Evolutionary conservation across 2,797 vertebrate genomes (phyloP), one percentile per base, ranked within the genome.

Genomic region (Orientallactaga sibirica): DNA sequence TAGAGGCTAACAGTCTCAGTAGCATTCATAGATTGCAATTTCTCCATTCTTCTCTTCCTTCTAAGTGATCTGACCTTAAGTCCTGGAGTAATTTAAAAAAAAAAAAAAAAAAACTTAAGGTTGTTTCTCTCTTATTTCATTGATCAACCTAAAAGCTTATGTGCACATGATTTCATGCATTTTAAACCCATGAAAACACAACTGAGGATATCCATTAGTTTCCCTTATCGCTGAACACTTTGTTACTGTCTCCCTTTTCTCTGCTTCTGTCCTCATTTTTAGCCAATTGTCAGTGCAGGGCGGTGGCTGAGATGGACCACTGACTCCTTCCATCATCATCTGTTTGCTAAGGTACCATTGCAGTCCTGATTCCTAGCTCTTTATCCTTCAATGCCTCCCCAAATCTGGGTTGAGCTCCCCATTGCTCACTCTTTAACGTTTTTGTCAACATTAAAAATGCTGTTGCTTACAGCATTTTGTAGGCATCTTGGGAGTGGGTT

Each of bases 51-150:
- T 48, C 10, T 20, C 71, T 9, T 71, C 16, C 16, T 84, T 92
- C 27, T 27, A 67, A 29, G 25, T 16, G 16, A 27, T 24, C 22
- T 48, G 8, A 3, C 1, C 18, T 58, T 41, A 2, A 12, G 10
- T 1, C 29, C 16, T 29, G 10, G 4, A 78, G 25, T 11, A 20
- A 74, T 71, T 86, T 71, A 85, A 14, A 68, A 10, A 29, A 27
- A 24, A 22, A 27, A 48, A 71, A 71, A 71, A 68, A 73, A 55
- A 33, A 18, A 66, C 27, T 73, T 64, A 83, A 91, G 16, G 0
- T 73, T 73, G 14, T 48, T 58, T 73, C 41, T 79, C 7, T 85
- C 61, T 92, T 14, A 84, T 75, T 82, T 64, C 7, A 43, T 61
- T 37, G 4, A 48, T 87, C 78, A 37, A 20, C 33, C 48, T 41